Evolutionary conservation across 2,888 invertebrate species (phyloP).

Genomic region (Chloromyia formosa): DNA sequence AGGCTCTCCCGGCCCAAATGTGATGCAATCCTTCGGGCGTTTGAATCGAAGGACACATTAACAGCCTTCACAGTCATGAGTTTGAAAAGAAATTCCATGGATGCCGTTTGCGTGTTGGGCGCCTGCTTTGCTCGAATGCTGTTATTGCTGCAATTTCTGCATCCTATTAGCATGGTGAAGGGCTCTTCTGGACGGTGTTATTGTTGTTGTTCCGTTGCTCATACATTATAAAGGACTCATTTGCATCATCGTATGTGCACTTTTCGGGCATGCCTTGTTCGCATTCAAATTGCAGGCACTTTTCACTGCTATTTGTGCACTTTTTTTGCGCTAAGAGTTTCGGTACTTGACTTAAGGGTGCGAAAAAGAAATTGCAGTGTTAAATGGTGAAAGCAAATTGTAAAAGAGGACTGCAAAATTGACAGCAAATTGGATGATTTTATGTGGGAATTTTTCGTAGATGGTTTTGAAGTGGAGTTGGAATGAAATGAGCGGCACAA

Average conservation of each 20-base stretch:
- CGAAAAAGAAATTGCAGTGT: conserved; percentile 31
- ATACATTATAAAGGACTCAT: conserved; percentile 4
- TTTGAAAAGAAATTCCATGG: background rate
- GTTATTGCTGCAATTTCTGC: conserved; percentile 42
- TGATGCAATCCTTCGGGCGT: conserved; percentile 13
- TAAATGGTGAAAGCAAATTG: conserved; percentile 32
- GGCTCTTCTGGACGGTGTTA: background rate
- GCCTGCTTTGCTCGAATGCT: background rate
- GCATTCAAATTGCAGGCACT: conserved; percentile 9
- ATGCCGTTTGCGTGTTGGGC: background rate
- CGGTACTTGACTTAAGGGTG: conserved; percentile 24
- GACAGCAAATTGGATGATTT: conserved; percentile 9
- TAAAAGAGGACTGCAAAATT: conserved; percentile 27
- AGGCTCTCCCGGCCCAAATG: background rate
- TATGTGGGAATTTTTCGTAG: background rate
- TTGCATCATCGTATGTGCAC: conserved; percentile 27
- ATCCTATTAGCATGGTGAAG: conserved; percentile 32
- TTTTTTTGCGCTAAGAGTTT: conserved; percentile 20
- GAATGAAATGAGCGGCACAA: background rate
- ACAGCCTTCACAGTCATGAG: conserved; percentile 9
- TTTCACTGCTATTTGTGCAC: conserved; percentile 20
- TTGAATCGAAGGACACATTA: conserved; percentile 23
- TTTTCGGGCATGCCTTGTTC: background rate
- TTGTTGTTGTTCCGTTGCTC: conserved; percentile 8
- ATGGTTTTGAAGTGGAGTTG: background rate